Evolutionary conservation across 1,140 invertebrate species (phyloP), one percentile per base, ranked within the genome.

Genomic region (Aculops lycopersici): DNA sequence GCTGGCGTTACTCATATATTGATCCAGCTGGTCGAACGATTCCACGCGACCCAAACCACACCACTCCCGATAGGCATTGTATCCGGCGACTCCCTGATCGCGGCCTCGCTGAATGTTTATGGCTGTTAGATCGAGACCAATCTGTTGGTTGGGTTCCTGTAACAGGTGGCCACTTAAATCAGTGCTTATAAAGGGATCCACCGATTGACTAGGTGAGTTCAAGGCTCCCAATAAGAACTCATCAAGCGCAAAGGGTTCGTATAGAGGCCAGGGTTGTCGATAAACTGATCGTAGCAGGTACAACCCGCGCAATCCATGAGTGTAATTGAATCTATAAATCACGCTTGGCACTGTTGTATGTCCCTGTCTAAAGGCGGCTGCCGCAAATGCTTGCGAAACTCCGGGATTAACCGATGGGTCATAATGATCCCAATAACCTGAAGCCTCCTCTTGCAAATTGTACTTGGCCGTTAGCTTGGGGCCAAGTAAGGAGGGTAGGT

Each of bases 301-400:
- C 24, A 42, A 44, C 16, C 19, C 13, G 5, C n/a, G 14, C 38
- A 15, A 2, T 35, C 17, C 2, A 24, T 19, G 13, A 35, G 37
- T 16, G 3, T 18, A 13, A 17, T 16, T 15, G 16, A 45, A 35
- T 19, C 45, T 17, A 12, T 19, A 39, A 24, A 41, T 36, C 3
- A 16, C 37, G 3, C 21, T 17, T 2, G 35, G 35, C n/a, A 95
- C 63, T 14, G 94, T 54, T 0, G 80, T 83, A 56, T 94, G 86
- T 0, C 88, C 88, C 52, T 94, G 88, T 39, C 81, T 64, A 58
- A 71, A 88, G 1, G 79, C 70, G 17, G 67, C 68, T 2, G 67
- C 58, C 2, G 66, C 59, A 49, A 73, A 72, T 41, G 62, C 64
- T 50, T 69, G 70, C 3, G 24, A 8, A 31, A 31, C n/a, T 8